A percentile compares a stretch with the other conserved stretches of the same genome.
Evolutionary conservation across 2,113 vertebrate genomes (phyloP).

Genomic region (Gadus chalcogrammus): DNA sequence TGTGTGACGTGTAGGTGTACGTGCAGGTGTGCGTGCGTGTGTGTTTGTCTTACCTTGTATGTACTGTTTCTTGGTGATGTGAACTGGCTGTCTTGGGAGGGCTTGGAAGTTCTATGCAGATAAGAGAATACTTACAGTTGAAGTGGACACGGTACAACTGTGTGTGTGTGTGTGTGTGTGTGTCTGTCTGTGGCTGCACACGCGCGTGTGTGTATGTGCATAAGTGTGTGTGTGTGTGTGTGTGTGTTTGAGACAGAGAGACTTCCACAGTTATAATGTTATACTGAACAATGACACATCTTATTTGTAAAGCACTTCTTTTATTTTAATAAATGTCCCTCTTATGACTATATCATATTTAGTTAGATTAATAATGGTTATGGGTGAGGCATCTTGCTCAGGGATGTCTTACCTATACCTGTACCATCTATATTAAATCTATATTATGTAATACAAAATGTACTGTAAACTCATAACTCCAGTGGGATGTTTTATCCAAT

Average conservation of each 20-base stretch:
- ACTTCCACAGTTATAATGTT: too few relatives aligned
- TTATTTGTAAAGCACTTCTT: too few relatives aligned
- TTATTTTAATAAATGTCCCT: too few relatives aligned
- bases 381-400: too few relatives aligned
- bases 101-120: slow-evolving; percentile 71
- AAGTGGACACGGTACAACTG: neutral
- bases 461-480: too few relatives aligned
- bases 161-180: slow-evolving; percentile 12
- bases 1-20: too few relatives aligned
- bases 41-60: slow-evolving; percentile 54
- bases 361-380: neutral
- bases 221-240: slow-evolving; percentile 5
- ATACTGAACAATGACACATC: too few relatives aligned
- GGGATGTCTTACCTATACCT: too few relatives aligned
- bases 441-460: too few relatives aligned
- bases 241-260: neutral
- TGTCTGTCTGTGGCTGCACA: neutral
- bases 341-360: too few relatives aligned
- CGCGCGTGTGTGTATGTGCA: slow-evolving; percentile 13
- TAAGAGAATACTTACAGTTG: too few relatives aligned
- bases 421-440: too few relatives aligned
- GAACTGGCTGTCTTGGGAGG: slow-evolving; percentile 66
- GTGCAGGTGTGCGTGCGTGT: neutral
- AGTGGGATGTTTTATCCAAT: neutral
- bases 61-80: slow-evolving; percentile 60